Conservation (phyloP, 2,797 vertebrate species). For the Aphelocoma californica region DNA sequence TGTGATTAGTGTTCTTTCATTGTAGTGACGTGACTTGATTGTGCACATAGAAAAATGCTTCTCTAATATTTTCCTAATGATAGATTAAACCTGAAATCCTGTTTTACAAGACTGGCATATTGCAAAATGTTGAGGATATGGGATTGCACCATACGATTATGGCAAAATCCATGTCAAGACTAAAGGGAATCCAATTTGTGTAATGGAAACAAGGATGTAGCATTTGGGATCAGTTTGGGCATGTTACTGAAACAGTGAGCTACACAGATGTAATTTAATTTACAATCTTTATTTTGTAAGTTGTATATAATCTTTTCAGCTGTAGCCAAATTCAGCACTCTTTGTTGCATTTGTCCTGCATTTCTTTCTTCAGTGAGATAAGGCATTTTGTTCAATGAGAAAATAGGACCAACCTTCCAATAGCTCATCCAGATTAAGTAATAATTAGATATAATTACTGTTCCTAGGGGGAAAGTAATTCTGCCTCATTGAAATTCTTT, state of each 20-base stretch:
- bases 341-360: background rate
- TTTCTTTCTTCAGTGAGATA: background rate
- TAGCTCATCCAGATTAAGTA: conserved; percentile 54
- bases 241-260: background rate
- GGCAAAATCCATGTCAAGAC: background rate
- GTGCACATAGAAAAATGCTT: background rate
- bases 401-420: conserved; percentile 17
- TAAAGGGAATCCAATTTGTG: background rate
- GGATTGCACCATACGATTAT: background rate
- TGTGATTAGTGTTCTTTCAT: background rate
- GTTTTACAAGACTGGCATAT: background rate
- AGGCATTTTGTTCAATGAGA: background rate
- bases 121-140: background rate
- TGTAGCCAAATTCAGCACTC: background rate
- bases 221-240: background rate
- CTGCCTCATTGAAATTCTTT: conserved; percentile 42
- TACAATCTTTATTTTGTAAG: background rate
- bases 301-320: background rate
- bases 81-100: background rate
- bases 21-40: background rate
- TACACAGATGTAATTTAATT: background rate
- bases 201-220: background rate
- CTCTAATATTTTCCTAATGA: background rate
- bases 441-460: conserved; percentile 58
- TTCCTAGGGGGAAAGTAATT: conserved; percentile 40